Conservation (phyloP, 1,140 invertebrate genomes). For the Zaprionus capensis region DNA sequence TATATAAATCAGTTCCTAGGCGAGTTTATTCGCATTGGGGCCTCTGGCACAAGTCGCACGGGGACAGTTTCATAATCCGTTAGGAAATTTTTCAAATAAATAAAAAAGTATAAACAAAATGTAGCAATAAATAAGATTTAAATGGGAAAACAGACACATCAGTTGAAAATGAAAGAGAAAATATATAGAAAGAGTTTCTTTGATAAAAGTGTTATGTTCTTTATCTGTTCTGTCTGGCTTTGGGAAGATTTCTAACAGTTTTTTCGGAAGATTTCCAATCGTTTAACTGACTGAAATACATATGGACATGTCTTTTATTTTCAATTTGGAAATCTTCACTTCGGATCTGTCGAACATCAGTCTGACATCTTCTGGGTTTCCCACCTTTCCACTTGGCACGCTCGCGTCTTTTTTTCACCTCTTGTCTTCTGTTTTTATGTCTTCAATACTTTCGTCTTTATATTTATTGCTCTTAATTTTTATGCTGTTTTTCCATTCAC, state of each 20-base stretch:
- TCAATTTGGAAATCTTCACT: not conserved
- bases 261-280: not conserved
- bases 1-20: conserved; percentile 52
- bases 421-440: conserved; percentile 22
- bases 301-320: not conserved
- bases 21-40: not conserved
- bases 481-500: conserved; percentile 67
- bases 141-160: not conserved
- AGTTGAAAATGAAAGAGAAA: not conserved
- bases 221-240: not conserved
- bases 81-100: conserved; percentile 30
- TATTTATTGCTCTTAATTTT: conserved; percentile 45
- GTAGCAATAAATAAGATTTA: conserved; percentile 40
- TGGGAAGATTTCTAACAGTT: not conserved
- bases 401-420: conserved; percentile 1
- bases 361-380: not conserved
- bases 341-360: not conserved
- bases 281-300: not conserved
- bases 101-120: conserved; percentile 33
- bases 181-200: conserved; percentile 3
- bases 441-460: conserved; percentile 29
- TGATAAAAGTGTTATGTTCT: not conserved
- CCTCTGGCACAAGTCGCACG: conserved; percentile 48
- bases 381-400: conserved; percentile 2
- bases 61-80: conserved; percentile 56